Evolutionary conservation across 2,888 invertebrate species (phyloP).

Genomic region (Teleiodes luculella): DNA sequence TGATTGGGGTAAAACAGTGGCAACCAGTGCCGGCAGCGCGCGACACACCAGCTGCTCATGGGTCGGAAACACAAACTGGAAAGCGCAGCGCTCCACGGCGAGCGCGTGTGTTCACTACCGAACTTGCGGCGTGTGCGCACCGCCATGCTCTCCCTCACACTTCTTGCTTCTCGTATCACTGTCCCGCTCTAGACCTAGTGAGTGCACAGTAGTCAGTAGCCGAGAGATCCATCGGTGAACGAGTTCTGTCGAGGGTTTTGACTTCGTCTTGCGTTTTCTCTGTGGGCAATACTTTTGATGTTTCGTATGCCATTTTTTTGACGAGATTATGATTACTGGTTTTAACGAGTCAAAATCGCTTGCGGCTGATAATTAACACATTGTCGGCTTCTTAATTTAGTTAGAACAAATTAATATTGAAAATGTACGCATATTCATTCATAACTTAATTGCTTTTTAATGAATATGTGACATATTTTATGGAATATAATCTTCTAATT

Average conservation of each 20-base stretch:
- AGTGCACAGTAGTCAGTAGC: slow-evolving; percentile 71
- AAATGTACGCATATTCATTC: background rate
- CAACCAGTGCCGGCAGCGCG: slow-evolving; percentile 52
- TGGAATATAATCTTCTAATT: too few relatives aligned
- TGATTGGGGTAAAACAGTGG: slow-evolving; percentile 61
- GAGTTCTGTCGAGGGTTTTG: slow-evolving; percentile 68
- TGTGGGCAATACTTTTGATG: slow-evolving; percentile 53
- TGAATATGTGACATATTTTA: background rate
- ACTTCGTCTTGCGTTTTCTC: slow-evolving; percentile 64
- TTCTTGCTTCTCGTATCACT: slow-evolving; percentile 17
- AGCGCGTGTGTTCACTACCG: slow-evolving; percentile 60
- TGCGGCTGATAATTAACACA: slow-evolving; percentile 60
- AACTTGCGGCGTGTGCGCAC: slow-evolving; percentile 58
- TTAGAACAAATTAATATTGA: slow-evolving; percentile 3
- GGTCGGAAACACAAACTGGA: slow-evolving; percentile 70
- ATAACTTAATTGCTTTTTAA: slow-evolving; percentile 2
- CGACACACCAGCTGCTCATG: slow-evolving; percentile 67
- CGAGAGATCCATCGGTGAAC: slow-evolving; percentile 62
- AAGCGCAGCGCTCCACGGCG: slow-evolving; percentile 51
- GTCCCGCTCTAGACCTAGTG: slow-evolving; percentile 38
- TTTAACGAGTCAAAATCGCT: slow-evolving; percentile 55
- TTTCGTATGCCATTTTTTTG: slow-evolving; percentile 66
- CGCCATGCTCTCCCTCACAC: slow-evolving; percentile 44
- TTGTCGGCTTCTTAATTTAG: slow-evolving; percentile 45
- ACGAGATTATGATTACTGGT: slow-evolving; percentile 58